Evolutionary conservation across 92 coral and sea anemone species (phyloP).

Genomic region (Diadumene lineata): DNA sequence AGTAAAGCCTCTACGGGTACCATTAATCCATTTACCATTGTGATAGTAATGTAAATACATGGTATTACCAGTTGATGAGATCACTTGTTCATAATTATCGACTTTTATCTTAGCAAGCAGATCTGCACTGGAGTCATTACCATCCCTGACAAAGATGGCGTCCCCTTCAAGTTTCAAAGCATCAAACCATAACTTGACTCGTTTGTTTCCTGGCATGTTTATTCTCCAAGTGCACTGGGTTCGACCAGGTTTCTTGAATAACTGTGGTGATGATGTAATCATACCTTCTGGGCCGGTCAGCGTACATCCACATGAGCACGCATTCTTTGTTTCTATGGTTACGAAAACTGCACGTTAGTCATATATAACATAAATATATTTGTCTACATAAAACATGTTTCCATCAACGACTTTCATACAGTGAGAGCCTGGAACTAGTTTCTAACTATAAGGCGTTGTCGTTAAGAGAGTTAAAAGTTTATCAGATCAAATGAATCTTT

Average conservation of each 20-base stretch:
- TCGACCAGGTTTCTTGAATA: conserved; percentile 51
- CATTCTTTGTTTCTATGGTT: conserved; percentile 38
- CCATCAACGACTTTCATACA: too few species aligned
- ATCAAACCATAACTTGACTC: conserved; percentile 90
- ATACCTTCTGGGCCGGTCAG: conserved; percentile 77
- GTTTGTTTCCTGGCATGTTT: conserved; percentile 40
- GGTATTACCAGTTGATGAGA: conserved; percentile 57
- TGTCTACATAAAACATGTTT: too few species aligned
- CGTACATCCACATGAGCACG: conserved; percentile 86
- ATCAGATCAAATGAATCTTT: too few species aligned
- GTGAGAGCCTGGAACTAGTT: too few species aligned
- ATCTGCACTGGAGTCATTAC: conserved; percentile 73
- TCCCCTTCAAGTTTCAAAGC: conserved; percentile 76
- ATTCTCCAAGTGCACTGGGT: conserved; percentile 84
- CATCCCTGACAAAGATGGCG: conserved; percentile 75
- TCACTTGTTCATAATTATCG: conserved; percentile 36
- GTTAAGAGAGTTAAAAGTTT: too few species aligned
- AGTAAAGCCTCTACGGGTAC: conserved; percentile 75
- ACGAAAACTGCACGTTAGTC: not conserved
- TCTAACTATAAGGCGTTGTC: too few species aligned
- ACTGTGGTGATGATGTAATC: conserved; percentile 86
- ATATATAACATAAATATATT: not conserved
- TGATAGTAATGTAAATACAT: conserved; percentile 74
- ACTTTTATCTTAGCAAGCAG: conserved; percentile 59
- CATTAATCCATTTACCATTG: conserved; percentile 77